Evolutionary conservation across 2,888 invertebrate species (phyloP).

Genomic region (Drosophila paranaensis): DNA sequence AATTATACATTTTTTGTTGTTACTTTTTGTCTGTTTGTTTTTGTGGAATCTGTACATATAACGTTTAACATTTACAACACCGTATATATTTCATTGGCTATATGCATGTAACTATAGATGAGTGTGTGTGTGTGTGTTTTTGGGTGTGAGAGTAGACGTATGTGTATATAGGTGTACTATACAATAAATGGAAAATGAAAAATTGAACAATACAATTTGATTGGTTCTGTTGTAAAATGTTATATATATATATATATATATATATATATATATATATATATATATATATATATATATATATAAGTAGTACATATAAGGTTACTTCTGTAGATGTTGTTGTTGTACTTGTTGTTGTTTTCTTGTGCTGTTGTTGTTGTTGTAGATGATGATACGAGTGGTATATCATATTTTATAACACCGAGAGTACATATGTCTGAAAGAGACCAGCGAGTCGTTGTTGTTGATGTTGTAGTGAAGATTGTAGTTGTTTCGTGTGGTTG

Average conservation of each 20-base stretch:
- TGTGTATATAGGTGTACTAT: conserved; percentile 24
- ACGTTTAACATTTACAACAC: conserved; percentile 68
- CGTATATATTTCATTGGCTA: conserved; percentile 46
- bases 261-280: conserved; percentile 16
- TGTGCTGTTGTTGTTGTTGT: conserved; percentile 60
- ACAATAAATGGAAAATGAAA: conserved; percentile 29
- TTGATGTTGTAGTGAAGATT: conserved; percentile 45
- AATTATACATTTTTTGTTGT: conserved; percentile 51
- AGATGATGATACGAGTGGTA: conserved; percentile 57
- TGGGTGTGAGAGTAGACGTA: conserved; percentile 5
- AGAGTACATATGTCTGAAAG: conserved; percentile 72
- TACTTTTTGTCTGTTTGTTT: conserved; percentile 37
- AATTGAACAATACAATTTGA: conserved; percentile 27
- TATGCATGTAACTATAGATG: conserved; percentile 50
- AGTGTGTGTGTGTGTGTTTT: conserved; percentile 13
- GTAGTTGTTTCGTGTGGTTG: conserved; percentile 50
- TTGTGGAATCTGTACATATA: conserved; percentile 63
- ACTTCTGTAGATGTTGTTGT: conserved; percentile 60
- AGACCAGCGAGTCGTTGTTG: conserved; percentile 69
- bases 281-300: conserved; percentile 23
- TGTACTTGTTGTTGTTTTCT: conserved; percentile 56
- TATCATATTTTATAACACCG: conserved; percentile 72
- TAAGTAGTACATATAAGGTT: conserved; percentile 37
- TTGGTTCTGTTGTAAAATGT: conserved; percentile 30
- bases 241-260: conserved; percentile 17